Evolutionary conservation across 2,797 vertebrate genomes (phyloP), one percentile per base, ranked within the genome.

Genomic region (Leucoraja ocellata): DNA sequence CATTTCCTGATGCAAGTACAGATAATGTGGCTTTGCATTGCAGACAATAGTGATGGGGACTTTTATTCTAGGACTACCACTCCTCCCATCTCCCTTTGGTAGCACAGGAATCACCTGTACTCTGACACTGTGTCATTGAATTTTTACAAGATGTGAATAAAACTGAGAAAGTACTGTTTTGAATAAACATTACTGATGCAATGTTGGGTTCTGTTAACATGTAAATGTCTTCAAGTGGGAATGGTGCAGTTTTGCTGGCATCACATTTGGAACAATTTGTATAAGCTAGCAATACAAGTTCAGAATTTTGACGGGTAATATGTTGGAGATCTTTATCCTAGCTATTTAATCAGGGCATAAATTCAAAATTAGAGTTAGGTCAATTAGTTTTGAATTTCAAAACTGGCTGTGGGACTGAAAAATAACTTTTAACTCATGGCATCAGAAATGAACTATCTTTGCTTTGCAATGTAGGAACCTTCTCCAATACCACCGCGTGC

Each of bases 401-500:
- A 71, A 71, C 13, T 71, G 25, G 25, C 28, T 63, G 14, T 32
- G 16, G n/a, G 11, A 86, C 83, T 46, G 58, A 1, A 61, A 14
- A 86, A 23, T 81, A 81, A 81, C 7, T 46, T 36, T 54, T 54
- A 54, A 5, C 13, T 91, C 9, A 39, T 91, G 65, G 54, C 54
- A 36, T 68, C n/a, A 68, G 88, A 73, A 90, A 91, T 39, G 36
- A 68, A 23, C 21, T 23, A 39, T 11, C 83, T 93, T 25, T 54
- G 86, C 36, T 74, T 93, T 93, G 58, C 73, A 76, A 80, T 21
- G 58, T 93, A 95, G 96, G 94, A 93, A 77, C 93, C 94, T 80
- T 23, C 94, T 21, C 91, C 96, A 73, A 1, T 65, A 0, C 36
- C 93, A 0, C 36, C 93, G 68, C 21, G n/a, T 25, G 93, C 93